These are phyloP conservation scores for Crotophaga sulcirostris DNA, from an alignment of 2,113 vertebrate genomes.

Conservation along the genomic window DNA sequence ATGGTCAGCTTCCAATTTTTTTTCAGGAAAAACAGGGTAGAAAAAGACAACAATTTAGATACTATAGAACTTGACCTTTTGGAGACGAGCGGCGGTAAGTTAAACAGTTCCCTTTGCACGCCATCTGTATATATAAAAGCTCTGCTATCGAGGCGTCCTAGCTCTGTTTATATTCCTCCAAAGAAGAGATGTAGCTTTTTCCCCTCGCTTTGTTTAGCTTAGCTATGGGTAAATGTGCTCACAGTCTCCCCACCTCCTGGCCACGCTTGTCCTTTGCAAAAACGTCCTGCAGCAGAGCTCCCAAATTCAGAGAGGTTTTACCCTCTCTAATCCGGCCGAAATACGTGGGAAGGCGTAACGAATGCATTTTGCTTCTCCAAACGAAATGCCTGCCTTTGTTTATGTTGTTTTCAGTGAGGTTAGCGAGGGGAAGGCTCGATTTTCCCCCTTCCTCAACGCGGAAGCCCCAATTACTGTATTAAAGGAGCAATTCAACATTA, in stretches of 20 bases:
- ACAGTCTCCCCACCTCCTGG: slow-evolving; percentile 26
- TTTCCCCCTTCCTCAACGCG: slow-evolving; percentile 46
- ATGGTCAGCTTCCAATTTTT: neutral
- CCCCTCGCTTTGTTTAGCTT: slow-evolving; percentile 24
- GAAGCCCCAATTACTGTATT: slow-evolving; percentile 61
- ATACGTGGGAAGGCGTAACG: slow-evolving; percentile 58
- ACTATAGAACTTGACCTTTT: slow-evolving; percentile 66
- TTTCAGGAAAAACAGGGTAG: neutral
- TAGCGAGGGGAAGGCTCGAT: slow-evolving; percentile 47
- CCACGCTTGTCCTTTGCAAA: slow-evolving; percentile 29
- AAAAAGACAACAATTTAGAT: slow-evolving; percentile 1
- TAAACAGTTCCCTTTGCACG: slow-evolving; percentile 58
- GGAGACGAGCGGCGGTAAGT: slow-evolving; percentile 57
- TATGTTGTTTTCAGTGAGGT: slow-evolving; percentile 54
- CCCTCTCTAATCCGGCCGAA: slow-evolving; percentile 56
- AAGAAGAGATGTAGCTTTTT: slow-evolving; percentile 38
- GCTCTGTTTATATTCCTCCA: slow-evolving; percentile 72
- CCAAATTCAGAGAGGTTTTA: slow-evolving; percentile 41
- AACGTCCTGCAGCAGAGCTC: slow-evolving; percentile 8
- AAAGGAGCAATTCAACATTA: slow-evolving; percentile 43
- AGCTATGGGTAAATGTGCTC: neutral
- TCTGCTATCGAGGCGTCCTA: slow-evolving; percentile 61
- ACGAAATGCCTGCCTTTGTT: slow-evolving; percentile 65
- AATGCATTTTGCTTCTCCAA: slow-evolving; percentile 66
- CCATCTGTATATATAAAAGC: slow-evolving; percentile 68